Evolutionary conservation across 2,888 invertebrate species (phyloP), one percentile per base, ranked within the genome.

Genomic region (Tricholauxania praeusta): DNA sequence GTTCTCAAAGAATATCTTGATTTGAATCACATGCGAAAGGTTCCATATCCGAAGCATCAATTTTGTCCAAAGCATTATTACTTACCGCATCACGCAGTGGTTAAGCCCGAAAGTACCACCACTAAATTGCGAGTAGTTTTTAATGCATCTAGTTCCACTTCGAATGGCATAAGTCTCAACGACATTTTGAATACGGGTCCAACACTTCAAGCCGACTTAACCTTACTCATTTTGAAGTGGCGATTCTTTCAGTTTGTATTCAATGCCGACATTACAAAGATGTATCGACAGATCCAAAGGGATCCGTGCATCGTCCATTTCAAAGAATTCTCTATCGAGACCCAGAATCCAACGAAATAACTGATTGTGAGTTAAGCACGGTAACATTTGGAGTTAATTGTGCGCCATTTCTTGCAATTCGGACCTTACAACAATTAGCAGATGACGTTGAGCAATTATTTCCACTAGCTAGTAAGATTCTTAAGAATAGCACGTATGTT

Each of bases 401-500:
- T 59, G 74, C 72, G 12, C 70, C 74, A 5, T 72, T 65, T 55
- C 48, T 72, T 15, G 70, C 72, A 5, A 70, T 72, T 2, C 65
- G 76, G 3, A 74, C 71, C 7, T 48, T 76, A 4, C 48, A 47
- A 15, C 72, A 68, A 14, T 22, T 76, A 2, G 72, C 73, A 17
- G 53, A 75, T 2, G 73, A 73, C 28, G 73, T 72, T 14, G 28
- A 70, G 57, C 17, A 3, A 12, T n/a, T 47, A 12, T 47, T 55
- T 62, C 75, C 76, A 0, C 17, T 72, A 6, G 76, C 75, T n/a
- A 66, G 66, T 2, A 17, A 52, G 0, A 71, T 75, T 74, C 66
- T 64, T 19, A 62, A 28, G 68, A 75, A n/a, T 47, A 75, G 3
- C 68, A 75, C 28, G 75, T 73, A 77, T n/a, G 75, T 75, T 0